These are phyloP conservation scores for Trachythela sp. DNA, from an alignment of 64 coral and sea anemone species.

Conservation along the genomic window DNA sequence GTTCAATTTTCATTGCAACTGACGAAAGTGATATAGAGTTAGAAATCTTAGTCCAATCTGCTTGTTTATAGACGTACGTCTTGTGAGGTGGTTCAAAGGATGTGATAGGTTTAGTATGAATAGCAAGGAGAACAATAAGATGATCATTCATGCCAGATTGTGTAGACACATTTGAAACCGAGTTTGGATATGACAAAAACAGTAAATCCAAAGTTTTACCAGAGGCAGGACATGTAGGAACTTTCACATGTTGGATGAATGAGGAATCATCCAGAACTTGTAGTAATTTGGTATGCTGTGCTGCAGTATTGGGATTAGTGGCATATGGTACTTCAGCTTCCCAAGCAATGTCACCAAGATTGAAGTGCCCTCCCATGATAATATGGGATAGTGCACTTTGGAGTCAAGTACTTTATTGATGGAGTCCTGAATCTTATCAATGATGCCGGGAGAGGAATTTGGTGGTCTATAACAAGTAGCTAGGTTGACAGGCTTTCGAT, in stretches of 20 bases:
- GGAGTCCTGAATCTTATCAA: conserved; percentile 42
- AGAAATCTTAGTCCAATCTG: not conserved
- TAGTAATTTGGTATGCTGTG: conserved; percentile 25
- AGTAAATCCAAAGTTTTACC: too few species aligned
- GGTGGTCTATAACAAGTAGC: conserved; percentile 17
- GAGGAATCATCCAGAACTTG: not conserved
- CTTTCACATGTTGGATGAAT: too few species aligned
- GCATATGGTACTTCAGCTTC: not conserved
- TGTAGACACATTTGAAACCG: conserved; percentile 39
- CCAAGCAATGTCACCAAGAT: conserved; percentile 62
- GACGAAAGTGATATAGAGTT: not conserved
- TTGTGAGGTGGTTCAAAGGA: conserved; percentile 35
- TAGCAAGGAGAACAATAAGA: not conserved
- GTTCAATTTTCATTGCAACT: conserved; percentile 23
- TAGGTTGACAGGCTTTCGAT: not conserved
- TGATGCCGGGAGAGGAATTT: conserved; percentile 18
- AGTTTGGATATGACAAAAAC: conserved; percentile 34
- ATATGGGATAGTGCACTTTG: conserved; percentile 33
- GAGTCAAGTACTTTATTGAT: conserved; percentile 27
- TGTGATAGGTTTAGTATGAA: not conserved
- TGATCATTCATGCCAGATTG: conserved; percentile 39
- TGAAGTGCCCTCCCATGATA: conserved; percentile 59
- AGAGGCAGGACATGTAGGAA: not conserved
- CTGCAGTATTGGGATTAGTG: not conserved
- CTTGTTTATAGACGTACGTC: conserved; percentile 31